Evolutionary conservation across 2,113 vertebrate genomes (phyloP), one percentile per base, ranked within the genome.

Genomic region (Platysternon megacephalum): DNA sequence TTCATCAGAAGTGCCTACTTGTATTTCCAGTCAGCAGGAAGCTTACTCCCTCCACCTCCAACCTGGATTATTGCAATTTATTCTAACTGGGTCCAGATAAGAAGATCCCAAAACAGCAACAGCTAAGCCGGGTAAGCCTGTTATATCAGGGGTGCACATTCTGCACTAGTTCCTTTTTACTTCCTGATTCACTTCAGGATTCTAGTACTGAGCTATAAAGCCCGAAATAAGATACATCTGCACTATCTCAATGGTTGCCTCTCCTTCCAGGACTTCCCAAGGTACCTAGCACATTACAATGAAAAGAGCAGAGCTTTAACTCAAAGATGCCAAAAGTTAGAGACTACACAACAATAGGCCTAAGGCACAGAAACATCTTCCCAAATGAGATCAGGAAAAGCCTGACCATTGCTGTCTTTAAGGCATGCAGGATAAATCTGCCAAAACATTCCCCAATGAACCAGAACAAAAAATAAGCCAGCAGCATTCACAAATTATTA

Each of bases 21-120:
- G 10, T 56, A 85, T 68, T 1, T 3, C 10, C 68, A 19, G 3
- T 55, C 61, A 65, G 6, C 11, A 28, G 32, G 6, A 22, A 94
- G 91, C 79, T 5, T 72, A 22, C 44, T 4, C 56, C 16, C 78
- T 82, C 78, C 92, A 11, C 5, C 42, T 51, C n/a, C 42, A 86
- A 8, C 12, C 12, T 22, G 11, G 12, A 42, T 35, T 14, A 29
- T 35, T 84, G 29, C 7, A 82, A 87, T 9, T 39, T 78, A 49
- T 17, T 0, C 0, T 84, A n/a, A 3, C 68, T 88, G 39, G 39
- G 39, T 53, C 13, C n/a, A 74, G n/a, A 85, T 74, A 53, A 19
- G 12, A 85, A 74, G 16, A 42, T 72, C 17, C 22, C 19, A 53
- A 28, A 42, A 74, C 24, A 85, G 16, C 48, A 52, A 76, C 12